Conservation (phyloP, 92 coral and sea anemone genomes). For the Heteractis magnifica region DNA sequence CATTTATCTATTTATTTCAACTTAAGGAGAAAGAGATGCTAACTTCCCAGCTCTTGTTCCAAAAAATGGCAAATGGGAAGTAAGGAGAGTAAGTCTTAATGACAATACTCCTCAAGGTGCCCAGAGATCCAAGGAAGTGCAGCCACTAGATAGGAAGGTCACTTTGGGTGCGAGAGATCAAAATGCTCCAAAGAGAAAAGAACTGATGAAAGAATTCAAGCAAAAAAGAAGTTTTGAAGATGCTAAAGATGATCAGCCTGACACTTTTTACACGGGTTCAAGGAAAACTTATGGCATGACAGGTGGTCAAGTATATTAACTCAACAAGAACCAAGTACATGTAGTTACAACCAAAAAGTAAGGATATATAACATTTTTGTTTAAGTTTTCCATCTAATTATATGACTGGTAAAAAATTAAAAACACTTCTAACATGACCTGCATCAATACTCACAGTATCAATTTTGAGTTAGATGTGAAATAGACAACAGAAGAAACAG, state of each 20-base stretch:
- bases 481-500: too few species aligned
- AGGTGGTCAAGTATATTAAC: too few species aligned
- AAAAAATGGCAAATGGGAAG: conserved; percentile 30
- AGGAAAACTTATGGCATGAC: neutral
- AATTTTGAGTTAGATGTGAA: too few species aligned
- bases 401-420: too few species aligned
- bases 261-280: neutral
- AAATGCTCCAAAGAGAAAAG: conserved; percentile 26
- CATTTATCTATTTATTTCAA: neutral
- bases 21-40: neutral
- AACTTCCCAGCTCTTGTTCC: conserved; percentile 28
- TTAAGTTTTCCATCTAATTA: too few species aligned
- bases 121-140: neutral
- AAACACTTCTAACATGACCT: too few species aligned
- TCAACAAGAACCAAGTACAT: too few species aligned
- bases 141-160: conserved; percentile 16
- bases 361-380: too few species aligned
- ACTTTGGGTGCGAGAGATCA: conserved; percentile 33
- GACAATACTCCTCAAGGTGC: neutral
- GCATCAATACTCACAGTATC: too few species aligned
- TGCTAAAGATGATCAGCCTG: neutral
- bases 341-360: too few species aligned
- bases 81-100: conserved; percentile 26
- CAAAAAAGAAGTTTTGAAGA: conserved; percentile 5
- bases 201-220: conserved; percentile 30